Percentiles rank a stretch among this genome's conserved stretches.
Conservation (phyloP, 2,888 invertebrate species). For the Hermaeophaga mercurialis region DNA sequence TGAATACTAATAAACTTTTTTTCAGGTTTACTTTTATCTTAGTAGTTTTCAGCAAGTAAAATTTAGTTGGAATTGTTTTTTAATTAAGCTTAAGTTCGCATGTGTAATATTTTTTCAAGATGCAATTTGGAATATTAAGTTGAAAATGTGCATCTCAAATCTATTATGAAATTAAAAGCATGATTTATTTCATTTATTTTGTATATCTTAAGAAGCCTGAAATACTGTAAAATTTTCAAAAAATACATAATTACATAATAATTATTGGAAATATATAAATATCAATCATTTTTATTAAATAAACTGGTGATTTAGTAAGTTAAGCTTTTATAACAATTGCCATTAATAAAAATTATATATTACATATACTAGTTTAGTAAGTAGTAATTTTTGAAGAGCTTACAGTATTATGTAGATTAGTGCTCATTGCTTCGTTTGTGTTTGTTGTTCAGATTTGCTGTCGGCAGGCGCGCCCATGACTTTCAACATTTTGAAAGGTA, state of each 20-base stretch:
- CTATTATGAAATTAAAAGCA: constrained; percentile 40
- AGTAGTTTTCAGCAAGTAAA: constrained; percentile 37
- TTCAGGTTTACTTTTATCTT: constrained; percentile 18
- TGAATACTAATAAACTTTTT: constrained; percentile 18
- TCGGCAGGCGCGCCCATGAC: constrained; percentile 81
- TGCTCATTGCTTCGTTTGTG: constrained; percentile 66
- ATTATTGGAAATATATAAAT: not conserved
- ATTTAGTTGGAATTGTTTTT: constrained; percentile 34
- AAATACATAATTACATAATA: constrained; percentile 2
- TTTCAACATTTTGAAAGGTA: constrained; percentile 89
- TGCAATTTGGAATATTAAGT: constrained; percentile 36
- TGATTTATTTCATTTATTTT: constrained; percentile 35
- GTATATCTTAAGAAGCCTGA: constrained; percentile 38
- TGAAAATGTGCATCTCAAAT: constrained; percentile 34
- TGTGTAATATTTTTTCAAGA: constrained; percentile 44
- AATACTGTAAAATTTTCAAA: constrained; percentile 31
- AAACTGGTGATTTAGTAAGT: no score
- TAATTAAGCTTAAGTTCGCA: constrained; percentile 50
- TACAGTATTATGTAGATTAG: constrained; percentile 52
- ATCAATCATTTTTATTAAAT: not conserved
- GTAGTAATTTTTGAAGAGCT: constrained; percentile 27
- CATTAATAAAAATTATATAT: no score
- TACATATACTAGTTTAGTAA: no score
- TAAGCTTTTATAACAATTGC: no score
- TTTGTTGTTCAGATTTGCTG: constrained; percentile 79